These are phyloP conservation scores for Heloderma charlesbogerti DNA, from an alignment of 2,113 vertebrate genomes.

Conservation along the genomic window DNA sequence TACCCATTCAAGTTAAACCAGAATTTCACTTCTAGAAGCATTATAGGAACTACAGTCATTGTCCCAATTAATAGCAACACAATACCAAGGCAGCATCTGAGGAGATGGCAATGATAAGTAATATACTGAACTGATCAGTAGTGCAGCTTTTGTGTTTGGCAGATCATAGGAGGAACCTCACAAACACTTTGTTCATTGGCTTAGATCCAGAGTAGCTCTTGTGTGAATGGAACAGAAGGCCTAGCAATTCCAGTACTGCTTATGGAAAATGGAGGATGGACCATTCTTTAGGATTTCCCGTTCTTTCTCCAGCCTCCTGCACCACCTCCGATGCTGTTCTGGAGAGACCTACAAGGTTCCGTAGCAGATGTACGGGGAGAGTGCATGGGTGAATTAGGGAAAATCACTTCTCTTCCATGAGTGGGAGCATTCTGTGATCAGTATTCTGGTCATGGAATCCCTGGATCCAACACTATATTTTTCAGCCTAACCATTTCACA, in stretches of 20 bases:
- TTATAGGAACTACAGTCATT: not conserved
- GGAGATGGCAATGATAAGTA: not conserved
- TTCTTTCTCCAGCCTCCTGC: not conserved
- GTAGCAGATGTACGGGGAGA: not conserved
- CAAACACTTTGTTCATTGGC: not conserved
- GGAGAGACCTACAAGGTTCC: not conserved
- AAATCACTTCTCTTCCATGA: not conserved
- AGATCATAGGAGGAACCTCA: not conserved
- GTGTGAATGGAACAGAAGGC: not conserved
- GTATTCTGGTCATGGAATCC: not conserved
- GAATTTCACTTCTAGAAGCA: not conserved
- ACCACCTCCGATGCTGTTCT: not conserved
- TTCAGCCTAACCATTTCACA: not conserved
- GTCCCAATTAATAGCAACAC: not conserved
- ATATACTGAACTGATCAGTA: not conserved
- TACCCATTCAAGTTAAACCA: not conserved
- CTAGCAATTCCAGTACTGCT: not conserved
- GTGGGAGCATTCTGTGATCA: not conserved
- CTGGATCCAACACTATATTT: not conserved
- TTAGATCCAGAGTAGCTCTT: not conserved
- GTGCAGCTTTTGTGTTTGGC: not conserved
- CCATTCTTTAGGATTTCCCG: too few relatives aligned
- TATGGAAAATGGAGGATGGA: too few relatives aligned
- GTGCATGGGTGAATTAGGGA: not conserved
- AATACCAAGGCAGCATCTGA: not conserved